Evolutionary conservation across 1,140 invertebrate species (phyloP).

Genomic region (Drosophila obscura): DNA sequence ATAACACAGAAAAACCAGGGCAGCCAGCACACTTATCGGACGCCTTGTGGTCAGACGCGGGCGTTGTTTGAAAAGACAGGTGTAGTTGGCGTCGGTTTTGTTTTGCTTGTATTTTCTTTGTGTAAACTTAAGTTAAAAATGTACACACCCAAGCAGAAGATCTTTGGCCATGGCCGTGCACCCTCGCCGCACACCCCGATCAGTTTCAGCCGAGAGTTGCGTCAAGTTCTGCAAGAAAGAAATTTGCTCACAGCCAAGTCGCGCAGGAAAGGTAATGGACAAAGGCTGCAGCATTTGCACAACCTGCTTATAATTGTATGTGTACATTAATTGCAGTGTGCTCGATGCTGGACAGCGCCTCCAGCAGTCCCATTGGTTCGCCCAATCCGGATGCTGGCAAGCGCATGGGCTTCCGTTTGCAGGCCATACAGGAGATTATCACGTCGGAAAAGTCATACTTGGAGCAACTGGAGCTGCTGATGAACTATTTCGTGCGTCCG

Average conservation of each 20-base stretch:
- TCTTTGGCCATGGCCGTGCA: constrained; percentile 14
- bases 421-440: constrained; percentile 88
- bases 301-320: background rate
- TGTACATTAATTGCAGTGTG: constrained; percentile 33
- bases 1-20: constrained; percentile 27
- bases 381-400: constrained; percentile 83
- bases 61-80: constrained; percentile 40
- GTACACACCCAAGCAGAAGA: constrained; percentile 64
- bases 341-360: constrained; percentile 66
- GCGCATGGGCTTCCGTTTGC: constrained; percentile 84
- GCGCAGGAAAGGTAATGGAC: constrained; percentile 85
- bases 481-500: constrained; percentile 89
- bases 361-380: constrained; percentile 69
- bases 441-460: constrained; percentile 90
- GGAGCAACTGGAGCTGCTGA: constrained; percentile 88
- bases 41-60: constrained; percentile 29
- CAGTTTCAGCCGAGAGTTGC: constrained; percentile 86
- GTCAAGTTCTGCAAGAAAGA: constrained; percentile 86
- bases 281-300: constrained; percentile 1
- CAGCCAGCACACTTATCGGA: constrained; percentile 8
- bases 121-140: constrained; percentile 41
- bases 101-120: constrained; percentile 27
- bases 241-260: constrained; percentile 87
- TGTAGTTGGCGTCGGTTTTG: constrained; percentile 53
- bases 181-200: constrained; percentile 82